These are phyloP conservation scores for Orthosia gracilis DNA, from an alignment of 2,888 invertebrate species.

Conservation along the genomic window DNA sequence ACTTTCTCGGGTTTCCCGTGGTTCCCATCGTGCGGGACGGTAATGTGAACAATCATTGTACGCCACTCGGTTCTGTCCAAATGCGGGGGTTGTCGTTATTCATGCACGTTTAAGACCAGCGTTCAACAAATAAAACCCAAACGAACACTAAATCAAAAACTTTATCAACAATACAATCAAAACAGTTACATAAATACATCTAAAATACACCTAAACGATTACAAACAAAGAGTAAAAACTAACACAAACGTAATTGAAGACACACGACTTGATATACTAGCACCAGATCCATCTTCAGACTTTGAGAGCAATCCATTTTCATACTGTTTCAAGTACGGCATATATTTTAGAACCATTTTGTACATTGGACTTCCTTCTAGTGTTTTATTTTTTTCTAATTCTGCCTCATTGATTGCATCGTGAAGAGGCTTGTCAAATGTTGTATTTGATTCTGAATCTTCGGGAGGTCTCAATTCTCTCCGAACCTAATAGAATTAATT, in stretches of 20 bases:
- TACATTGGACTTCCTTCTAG: conserved; percentile 75
- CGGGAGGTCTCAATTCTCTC: conserved; percentile 57
- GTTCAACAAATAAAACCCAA: not conserved
- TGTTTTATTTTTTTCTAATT: conserved; percentile 61
- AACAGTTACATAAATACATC: conserved; percentile 56
- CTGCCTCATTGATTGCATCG: conserved; percentile 10
- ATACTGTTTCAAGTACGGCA: conserved; percentile 82
- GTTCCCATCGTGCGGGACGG: no score
- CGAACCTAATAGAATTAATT: conserved; percentile 66
- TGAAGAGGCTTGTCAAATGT: conserved; percentile 59
- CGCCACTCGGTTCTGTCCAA: no score
- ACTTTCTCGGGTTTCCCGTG: no score
- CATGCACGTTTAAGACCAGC: not conserved
- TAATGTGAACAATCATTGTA: no score
- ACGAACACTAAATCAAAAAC: conserved; percentile 24
- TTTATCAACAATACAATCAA: conserved; percentile 52
- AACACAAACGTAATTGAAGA: conserved; percentile 17
- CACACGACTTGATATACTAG: conserved; percentile 32
- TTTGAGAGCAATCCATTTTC: conserved; percentile 69
- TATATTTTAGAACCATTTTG: conserved; percentile 80
- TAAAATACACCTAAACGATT: conserved; percentile 61
- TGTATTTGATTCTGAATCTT: not conserved
- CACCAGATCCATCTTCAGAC: conserved; percentile 10
- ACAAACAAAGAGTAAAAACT: conserved; percentile 57
- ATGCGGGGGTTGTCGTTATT: conserved; percentile 9